A percentile compares a stretch with the other conserved stretches of the same genome.
Evolutionary conservation across 1,140 invertebrate genomes (phyloP).

Genomic region (Hyles euphorbiae): DNA sequence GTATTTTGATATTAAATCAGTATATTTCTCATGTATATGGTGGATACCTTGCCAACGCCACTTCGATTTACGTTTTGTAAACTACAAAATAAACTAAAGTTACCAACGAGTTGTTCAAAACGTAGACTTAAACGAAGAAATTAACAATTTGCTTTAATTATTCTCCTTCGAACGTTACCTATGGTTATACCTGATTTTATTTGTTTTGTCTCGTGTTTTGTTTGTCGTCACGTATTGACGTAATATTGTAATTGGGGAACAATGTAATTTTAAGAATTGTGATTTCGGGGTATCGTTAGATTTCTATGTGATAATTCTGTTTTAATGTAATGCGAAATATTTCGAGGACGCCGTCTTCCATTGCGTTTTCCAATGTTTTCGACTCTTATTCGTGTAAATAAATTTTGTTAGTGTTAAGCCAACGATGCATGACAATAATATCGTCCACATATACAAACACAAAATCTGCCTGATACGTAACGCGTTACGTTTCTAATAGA

Average conservation of each 20-base stretch:
- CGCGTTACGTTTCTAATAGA: conserved; percentile 32
- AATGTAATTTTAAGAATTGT: conserved; percentile 69
- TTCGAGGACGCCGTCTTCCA: conserved; percentile 66
- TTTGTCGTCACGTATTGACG: conserved; percentile 51
- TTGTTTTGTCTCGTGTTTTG: conserved; percentile 54
- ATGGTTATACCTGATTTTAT: conserved; percentile 64
- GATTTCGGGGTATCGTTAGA: conserved; percentile 64
- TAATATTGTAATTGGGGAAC: conserved; percentile 59
- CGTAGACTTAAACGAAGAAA: conserved; percentile 51
- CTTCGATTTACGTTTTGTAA: conserved; percentile 29
- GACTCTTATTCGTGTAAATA: conserved; percentile 42
- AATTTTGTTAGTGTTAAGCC: conserved; percentile 33
- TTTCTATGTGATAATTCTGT: conserved; percentile 68
- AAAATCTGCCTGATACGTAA: conserved; percentile 53
- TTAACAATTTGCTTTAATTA: conserved; percentile 61
- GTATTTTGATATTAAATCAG: not conserved
- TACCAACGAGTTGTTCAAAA: conserved; percentile 69
- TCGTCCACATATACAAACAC: conserved; percentile 31
- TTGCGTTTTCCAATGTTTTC: conserved; percentile 61
- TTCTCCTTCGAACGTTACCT: conserved; percentile 65
- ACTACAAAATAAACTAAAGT: conserved; percentile 56
- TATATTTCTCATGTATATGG: not conserved
- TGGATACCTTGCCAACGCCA: conserved; percentile 26
- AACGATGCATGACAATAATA: conserved; percentile 59
- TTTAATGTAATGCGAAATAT: conserved; percentile 46